phyloP scores from a whole-genome alignment of 1,140 invertebrate species.

The Asobara japonica region DNA sequence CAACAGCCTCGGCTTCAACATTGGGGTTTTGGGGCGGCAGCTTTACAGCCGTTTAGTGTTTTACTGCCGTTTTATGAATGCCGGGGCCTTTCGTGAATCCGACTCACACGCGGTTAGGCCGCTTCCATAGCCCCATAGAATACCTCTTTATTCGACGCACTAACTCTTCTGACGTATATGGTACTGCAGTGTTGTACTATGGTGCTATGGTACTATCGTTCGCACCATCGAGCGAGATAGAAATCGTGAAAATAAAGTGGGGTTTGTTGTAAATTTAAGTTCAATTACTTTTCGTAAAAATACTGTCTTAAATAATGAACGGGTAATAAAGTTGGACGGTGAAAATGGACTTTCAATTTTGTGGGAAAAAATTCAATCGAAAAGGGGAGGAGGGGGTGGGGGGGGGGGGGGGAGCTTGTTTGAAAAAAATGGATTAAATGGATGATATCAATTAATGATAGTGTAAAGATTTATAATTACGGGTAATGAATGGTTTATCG shows the following conservation, averaged over 20 bases:
- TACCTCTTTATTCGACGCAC: slow-evolving; percentile 2
- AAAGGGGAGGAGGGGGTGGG: no score
- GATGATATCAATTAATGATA: no score
- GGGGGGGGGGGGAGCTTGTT: no score
- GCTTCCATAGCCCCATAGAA: background rate
- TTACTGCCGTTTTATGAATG: slow-evolving; percentile 67
- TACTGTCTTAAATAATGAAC: background rate
- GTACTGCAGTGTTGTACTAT: no score
- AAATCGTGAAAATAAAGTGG: background rate
- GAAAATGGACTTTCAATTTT: background rate
- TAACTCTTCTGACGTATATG: background rate
- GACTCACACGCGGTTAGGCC: background rate
- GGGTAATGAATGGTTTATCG: no score
- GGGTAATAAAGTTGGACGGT: background rate
- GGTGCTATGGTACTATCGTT: background rate
- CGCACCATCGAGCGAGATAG: background rate
- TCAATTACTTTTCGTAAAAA: background rate
- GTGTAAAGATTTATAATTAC: no score
- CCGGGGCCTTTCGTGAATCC: slow-evolving; percentile 37
- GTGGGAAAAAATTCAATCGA: no score
- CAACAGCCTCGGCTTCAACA: slow-evolving; percentile 18
- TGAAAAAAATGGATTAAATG: no score
- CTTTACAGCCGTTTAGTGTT: slow-evolving; percentile 68
- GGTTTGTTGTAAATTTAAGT: slow-evolving; percentile 7
- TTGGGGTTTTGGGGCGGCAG: slow-evolving; percentile 61